Evolutionary conservation across 2,797 vertebrate genomes (phyloP), one percentile per base, ranked within the genome.

Genomic region (Gambusia yucatana): DNA sequence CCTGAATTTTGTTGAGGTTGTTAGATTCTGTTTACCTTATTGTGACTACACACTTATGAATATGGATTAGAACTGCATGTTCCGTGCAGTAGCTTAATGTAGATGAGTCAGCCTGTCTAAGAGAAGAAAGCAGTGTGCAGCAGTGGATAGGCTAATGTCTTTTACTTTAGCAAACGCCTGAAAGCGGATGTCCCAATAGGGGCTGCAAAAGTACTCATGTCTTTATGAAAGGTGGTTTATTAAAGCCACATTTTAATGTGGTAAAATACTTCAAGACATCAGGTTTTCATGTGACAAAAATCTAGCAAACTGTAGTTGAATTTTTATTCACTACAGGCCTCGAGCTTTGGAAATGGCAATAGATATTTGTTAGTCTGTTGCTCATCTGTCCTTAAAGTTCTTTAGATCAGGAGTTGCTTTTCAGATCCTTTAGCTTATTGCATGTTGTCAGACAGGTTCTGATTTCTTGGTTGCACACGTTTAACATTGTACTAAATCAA

Each of bases 11-110:
- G 57, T 79, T 63, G 55, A 61, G 77, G 72, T 80, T 77, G 72
- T 88, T 77, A 73, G 80, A 88, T 81, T 87, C 63, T 87, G 79
- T 91, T 87, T 86, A 83, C 85, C 80, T 88, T 57, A 77, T 75
- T 84, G 77, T 77, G 76, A 84, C 77, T 80, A 77, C 75, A 81
- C 70, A 81, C 75, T 82, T 81, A 83, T 90, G 91, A 83, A 84
- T 90, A 89, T 89, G 81, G 82, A 93, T 91, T 84, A 84, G 82
- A 77, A 81, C 86, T 86, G 77, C 84, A 86, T 76, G 74, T 85
- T 90, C 84, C 50, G 25, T 10, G 50, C 22, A 85, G 82, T 82
- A 70, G 75, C 82, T 91, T 84, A 83, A 80, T 86, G 80, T 81
- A 75, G 81, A 79, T 87, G 82, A 86, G 88, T 84, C 89, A 79